Percentiles rank a stretch among this genome's conserved stretches.
phyloP scores from a whole-genome alignment of 1,140 invertebrate species.

The Halesus radiatus region DNA sequence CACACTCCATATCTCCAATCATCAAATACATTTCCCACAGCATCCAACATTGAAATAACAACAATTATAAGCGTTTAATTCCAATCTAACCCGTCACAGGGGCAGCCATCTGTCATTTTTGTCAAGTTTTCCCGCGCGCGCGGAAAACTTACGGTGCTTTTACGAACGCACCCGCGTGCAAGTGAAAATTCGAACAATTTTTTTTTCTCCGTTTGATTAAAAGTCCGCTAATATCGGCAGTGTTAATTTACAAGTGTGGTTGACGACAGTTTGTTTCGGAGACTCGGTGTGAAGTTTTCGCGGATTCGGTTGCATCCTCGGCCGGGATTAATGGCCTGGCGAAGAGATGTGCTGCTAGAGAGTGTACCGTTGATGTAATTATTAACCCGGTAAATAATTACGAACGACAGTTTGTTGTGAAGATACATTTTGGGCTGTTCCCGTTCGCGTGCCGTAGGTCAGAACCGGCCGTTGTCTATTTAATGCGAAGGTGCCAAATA shows the following conservation, averaged over 20 bases:
- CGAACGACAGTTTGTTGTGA: conserved; percentile 24
- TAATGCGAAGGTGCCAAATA: conserved; percentile 14
- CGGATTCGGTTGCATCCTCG: conserved; percentile 26
- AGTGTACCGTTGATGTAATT: conserved; percentile 46
- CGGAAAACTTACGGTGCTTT: background rate
- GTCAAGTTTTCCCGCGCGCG: background rate
- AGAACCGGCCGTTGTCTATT: background rate
- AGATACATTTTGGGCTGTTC: background rate
- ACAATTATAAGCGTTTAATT: conserved; percentile 32
- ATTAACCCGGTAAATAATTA: conserved; percentile 33
- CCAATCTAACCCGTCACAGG: background rate
- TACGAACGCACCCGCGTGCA: background rate
- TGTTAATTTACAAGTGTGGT: conserved; percentile 19
- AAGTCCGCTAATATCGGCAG: conserved; percentile 24
- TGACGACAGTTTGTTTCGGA: conserved; percentile 5
- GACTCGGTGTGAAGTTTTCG: background rate
- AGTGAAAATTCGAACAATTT: background rate
- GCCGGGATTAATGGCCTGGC: background rate
- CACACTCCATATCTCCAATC: background rate
- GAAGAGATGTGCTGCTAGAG: conserved; percentile 25
- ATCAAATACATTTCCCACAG: conserved; percentile 20
- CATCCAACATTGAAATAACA: conserved; percentile 33
- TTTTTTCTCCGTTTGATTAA: background rate
- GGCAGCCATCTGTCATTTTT: conserved; percentile 5
- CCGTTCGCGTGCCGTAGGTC: conserved; percentile 11